Evolutionary conservation across 2,113 vertebrate species (phyloP), one percentile per base, ranked within the genome.

Genomic region (Blennius ocellaris): DNA sequence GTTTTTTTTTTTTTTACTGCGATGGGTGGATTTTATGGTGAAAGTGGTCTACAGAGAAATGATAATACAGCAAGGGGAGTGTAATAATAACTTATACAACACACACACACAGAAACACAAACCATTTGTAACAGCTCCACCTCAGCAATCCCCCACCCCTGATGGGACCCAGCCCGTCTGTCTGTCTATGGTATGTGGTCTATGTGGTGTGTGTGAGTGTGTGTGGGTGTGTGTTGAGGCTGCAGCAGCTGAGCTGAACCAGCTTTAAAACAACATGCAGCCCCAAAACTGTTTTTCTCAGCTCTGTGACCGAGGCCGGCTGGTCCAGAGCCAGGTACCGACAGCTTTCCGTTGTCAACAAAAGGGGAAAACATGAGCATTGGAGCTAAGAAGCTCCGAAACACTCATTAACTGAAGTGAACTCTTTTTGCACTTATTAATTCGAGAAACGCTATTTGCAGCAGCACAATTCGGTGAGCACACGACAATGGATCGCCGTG

Each of bases 171-270:
- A 47, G 77, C 82, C 79, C 65, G 69, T 81, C 82, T 59, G 81
- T 58, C 78, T 76, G 85, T 70, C 85, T 83, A 81, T 81, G 84
- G 89, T 83, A 76, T 90, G 84, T 76, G 81, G 82, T 75, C 77
- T 44, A 70, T 88, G 86, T 65, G 79, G 75, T 10, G 38, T 41
- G 21, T 30, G 21, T 30, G 21, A 2, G 21, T 30, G 21, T 30
- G 21, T 30, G 21, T 30, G 21, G 2, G 21, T 30, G 21, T 30
- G 21, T 30, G 21, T 30, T 30, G 21, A 30, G 71, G 73, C 73
- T 55, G 71, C 65, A 79, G 82, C 83, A 84, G 76, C 84, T 80
- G 84, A 83, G 77, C 73, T 48, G 74, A 79, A 68, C 69, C 56
- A 57, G 65, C 74, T 77, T 30, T 57, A 79, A 84, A 88, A 83